Evolutionary conservation across 2,113 vertebrate species (phyloP).

Genomic region (Theropithecus gelada): DNA sequence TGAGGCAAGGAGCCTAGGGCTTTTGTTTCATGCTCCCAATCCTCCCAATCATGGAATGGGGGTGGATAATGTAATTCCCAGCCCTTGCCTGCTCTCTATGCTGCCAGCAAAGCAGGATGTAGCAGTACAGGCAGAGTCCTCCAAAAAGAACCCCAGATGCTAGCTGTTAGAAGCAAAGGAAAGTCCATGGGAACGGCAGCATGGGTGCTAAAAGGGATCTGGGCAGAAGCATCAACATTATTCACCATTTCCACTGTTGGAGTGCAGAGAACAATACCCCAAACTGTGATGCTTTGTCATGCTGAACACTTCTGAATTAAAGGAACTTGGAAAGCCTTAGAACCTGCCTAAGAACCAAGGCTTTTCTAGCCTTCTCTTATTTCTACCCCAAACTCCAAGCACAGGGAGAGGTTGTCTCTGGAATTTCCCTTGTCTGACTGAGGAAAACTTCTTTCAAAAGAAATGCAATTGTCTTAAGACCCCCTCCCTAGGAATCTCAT

Average conservation of each 20-base stretch:
- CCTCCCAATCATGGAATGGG: neutral
- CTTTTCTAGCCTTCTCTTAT: neutral
- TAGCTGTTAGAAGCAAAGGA: neutral
- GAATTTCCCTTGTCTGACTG: neutral
- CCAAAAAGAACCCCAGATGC: neutral
- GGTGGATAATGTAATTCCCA: neutral
- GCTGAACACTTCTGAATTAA: neutral
- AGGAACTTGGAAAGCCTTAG: neutral
- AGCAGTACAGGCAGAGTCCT: neutral
- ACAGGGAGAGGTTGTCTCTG: neutral
- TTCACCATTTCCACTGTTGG: neutral
- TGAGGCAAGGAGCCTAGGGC: neutral
- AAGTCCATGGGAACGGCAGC: neutral
- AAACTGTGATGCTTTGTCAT: neutral
- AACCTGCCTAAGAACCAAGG: neutral
- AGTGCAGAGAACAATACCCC: neutral
- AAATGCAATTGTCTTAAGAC: neutral
- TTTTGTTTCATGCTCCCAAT: neutral
- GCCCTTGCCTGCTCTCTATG: neutral
- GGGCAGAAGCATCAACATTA: neutral
- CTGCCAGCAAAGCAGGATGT: neutral
- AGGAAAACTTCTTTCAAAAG: neutral
- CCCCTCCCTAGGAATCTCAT: neutral
- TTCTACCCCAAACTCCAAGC: neutral
- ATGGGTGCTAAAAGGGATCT: neutral